A percentile compares a stretch with the other conserved stretches of the same genome.
Evolutionary conservation across 1,140 invertebrate species (phyloP).

Genomic region (Solenopsis invicta): DNA sequence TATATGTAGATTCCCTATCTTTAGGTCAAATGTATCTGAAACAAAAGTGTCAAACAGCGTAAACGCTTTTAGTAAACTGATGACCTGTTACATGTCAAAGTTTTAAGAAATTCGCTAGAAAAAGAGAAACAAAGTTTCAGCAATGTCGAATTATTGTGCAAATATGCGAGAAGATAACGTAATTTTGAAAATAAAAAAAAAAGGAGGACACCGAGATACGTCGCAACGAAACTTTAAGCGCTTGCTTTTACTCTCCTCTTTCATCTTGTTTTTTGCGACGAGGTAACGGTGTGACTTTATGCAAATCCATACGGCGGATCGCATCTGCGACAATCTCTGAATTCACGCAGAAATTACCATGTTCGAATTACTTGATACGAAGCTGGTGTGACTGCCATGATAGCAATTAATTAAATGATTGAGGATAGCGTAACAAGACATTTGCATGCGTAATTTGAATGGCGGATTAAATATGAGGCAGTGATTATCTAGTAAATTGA

Average conservation of each 20-base stretch:
- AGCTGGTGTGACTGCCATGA: background rate
- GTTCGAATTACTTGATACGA: constrained; percentile 28
- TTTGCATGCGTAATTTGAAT: constrained; percentile 32
- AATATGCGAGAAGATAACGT: background rate
- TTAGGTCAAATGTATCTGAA: background rate
- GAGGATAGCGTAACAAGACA: constrained; percentile 28
- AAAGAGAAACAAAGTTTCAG: background rate
- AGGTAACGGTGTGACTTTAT: constrained; percentile 10
- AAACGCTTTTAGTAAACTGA: background rate
- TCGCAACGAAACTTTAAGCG: background rate
- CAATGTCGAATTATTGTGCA: background rate
- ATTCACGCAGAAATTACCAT: constrained; percentile 27
- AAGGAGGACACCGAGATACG: background rate
- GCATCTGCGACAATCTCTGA: constrained; percentile 24
- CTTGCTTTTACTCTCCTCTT: background rate
- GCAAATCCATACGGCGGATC: background rate
- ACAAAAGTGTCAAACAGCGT: background rate
- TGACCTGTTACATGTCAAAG: background rate
- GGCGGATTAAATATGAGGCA: constrained; percentile 41
- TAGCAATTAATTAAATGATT: constrained; percentile 57
- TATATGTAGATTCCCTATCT: background rate
- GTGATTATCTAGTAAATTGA: constrained; percentile 40
- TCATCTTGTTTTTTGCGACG: constrained; percentile 8
- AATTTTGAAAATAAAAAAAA: constrained; percentile 18
- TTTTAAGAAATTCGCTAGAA: background rate